Evolutionary conservation across 2,113 vertebrate species (phyloP).

Genomic region (Cromileptes altivelis): DNA sequence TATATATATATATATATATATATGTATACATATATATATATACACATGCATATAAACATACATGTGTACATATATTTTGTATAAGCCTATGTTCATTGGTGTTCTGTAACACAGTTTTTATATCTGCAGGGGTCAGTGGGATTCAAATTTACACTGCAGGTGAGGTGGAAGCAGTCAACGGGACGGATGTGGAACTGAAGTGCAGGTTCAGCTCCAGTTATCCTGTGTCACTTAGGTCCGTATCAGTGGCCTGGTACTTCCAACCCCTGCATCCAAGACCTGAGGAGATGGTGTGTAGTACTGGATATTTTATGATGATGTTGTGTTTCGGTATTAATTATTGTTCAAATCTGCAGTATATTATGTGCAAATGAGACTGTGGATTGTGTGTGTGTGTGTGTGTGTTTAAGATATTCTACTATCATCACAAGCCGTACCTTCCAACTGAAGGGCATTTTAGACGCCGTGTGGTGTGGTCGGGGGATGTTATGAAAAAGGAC

Average conservation of each 20-base stretch:
- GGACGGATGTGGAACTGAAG: slow-evolving; percentile 84
- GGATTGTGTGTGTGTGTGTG: background rate
- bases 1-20: no score
- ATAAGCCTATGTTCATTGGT: no score
- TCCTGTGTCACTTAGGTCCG: slow-evolving; percentile 55
- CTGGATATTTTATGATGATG: slow-evolving; percentile 48
- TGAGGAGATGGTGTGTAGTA: slow-evolving; percentile 78
- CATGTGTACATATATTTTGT: no score
- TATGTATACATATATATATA: no score
- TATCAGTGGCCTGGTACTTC: slow-evolving; percentile 87
- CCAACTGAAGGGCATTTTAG: slow-evolving; percentile 79
- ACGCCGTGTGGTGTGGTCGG: slow-evolving; percentile 69
- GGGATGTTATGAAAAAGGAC: slow-evolving; percentile 71
- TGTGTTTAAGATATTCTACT: slow-evolving; percentile 83
- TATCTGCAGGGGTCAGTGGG: background rate
- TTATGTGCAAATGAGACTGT: background rate
- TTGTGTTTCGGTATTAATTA: slow-evolving; percentile 1
- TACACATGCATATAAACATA: no score
- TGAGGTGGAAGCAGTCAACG: background rate
- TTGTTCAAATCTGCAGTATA: background rate
- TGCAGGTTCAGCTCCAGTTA: slow-evolving; percentile 87
- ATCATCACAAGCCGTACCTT: slow-evolving; percentile 71
- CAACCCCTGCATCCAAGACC: slow-evolving; percentile 67
- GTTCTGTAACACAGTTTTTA: background rate
- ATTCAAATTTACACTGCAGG: background rate